Evolutionary conservation across 1,140 invertebrate genomes (phyloP).

Genomic region (Triops longicaudatus): DNA sequence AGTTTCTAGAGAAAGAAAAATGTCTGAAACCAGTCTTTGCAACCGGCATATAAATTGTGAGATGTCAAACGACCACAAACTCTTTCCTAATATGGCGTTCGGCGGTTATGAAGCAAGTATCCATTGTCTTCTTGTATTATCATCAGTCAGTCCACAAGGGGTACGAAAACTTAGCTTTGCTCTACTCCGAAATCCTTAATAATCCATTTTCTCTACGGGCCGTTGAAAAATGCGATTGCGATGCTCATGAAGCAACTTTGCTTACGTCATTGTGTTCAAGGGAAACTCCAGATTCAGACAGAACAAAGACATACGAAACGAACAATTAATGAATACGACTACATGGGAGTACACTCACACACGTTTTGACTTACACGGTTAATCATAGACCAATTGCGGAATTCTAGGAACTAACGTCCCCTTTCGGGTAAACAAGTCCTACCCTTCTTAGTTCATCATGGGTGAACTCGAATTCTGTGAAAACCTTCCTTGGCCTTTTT

Average conservation of each 20-base stretch:
- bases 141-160: not conserved
- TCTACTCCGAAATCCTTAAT: not conserved
- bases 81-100: not conserved
- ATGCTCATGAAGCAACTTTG: no score
- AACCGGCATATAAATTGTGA: not conserved
- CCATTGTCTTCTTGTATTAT: not conserved
- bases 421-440: not conserved
- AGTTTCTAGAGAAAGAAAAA: not conserved
- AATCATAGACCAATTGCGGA: not conserved
- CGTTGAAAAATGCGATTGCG: not conserved
- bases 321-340: no score
- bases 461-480: not conserved
- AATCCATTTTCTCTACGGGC: not conserved
- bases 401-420: not conserved
- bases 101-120: not conserved
- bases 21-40: not conserved
- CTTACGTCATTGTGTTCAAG: no score
- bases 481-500: not conserved
- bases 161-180: not conserved
- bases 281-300: no score
- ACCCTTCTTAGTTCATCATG: not conserved
- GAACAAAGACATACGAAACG: no score
- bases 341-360: not conserved
- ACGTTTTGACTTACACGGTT: not conserved
- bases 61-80: not conserved